Evolutionary conservation across 2,888 invertebrate genomes (phyloP).

Genomic region (Molorchus minor): DNA sequence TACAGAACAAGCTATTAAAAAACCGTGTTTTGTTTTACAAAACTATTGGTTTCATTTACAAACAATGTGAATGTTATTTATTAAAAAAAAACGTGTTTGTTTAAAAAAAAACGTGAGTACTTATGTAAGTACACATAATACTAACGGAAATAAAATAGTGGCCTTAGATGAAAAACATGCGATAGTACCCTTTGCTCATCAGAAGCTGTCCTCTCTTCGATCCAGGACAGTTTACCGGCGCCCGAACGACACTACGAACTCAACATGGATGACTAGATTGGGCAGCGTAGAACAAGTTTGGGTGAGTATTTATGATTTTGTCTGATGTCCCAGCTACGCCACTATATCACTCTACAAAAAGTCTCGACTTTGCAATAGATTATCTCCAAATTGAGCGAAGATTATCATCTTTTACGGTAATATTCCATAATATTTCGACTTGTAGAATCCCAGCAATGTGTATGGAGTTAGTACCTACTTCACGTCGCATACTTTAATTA

Average conservation of each 20-base stretch:
- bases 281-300: constrained; percentile 51
- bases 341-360: constrained; percentile 46
- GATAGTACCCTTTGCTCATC: too few species aligned
- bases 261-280: constrained; percentile 49
- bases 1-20: too few species aligned
- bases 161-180: too few species aligned
- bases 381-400: constrained; percentile 44
- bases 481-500: constrained; percentile 8
- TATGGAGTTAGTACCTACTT: neutral
- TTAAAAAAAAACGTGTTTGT: too few species aligned
- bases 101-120: too few species aligned
- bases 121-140: too few species aligned
- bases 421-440: constrained; percentile 36
- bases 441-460: constrained; percentile 31
- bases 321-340: constrained; percentile 45
- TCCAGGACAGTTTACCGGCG: constrained; percentile 23
- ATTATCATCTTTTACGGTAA: constrained; percentile 41
- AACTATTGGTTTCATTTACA: too few species aligned
- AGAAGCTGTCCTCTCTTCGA: too few species aligned
- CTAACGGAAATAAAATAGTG: too few species aligned
- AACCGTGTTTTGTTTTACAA: too few species aligned
- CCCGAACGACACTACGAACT: constrained; percentile 31
- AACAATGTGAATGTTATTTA: too few species aligned
- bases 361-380: constrained; percentile 40
- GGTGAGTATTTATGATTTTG: constrained; percentile 53